phyloP scores from a whole-genome alignment of 2,797 vertebrate genomes.

The Lagorchestes hirsutus region DNA sequence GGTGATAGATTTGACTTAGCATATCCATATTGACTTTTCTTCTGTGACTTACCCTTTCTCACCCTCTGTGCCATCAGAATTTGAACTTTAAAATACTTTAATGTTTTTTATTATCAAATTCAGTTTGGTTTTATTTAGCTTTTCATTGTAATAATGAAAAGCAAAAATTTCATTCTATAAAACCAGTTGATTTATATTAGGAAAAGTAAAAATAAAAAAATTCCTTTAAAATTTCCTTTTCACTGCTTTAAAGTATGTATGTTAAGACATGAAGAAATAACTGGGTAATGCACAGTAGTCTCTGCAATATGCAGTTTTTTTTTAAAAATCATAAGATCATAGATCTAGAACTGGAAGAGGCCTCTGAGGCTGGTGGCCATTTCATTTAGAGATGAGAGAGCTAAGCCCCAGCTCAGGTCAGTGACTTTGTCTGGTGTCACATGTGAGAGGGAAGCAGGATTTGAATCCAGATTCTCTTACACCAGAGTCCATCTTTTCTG shows the following conservation, averaged over 20 bases:
- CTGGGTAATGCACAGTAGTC: neutral
- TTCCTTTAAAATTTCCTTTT: too few relatives aligned
- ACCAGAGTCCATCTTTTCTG: neutral
- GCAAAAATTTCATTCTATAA: neutral
- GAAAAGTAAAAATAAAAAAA: neutral
- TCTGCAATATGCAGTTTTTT: neutral
- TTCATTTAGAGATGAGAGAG: too few relatives aligned
- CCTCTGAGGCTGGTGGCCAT: too few relatives aligned
- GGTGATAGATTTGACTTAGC: neutral
- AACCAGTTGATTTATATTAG: neutral
- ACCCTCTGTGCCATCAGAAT: neutral
- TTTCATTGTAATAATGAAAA: neutral
- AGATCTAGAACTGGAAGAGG: too few relatives aligned
- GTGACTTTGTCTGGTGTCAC: too few relatives aligned
- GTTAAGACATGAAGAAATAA: neutral
- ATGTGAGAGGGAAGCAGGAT: too few relatives aligned
- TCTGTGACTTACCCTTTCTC: neutral
- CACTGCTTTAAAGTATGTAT: too few relatives aligned
- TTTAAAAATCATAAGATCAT: too few relatives aligned
- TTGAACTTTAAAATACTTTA: neutral
- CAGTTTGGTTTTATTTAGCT: neutral
- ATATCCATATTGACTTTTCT: neutral
- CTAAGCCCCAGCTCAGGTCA: too few relatives aligned
- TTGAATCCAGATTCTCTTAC: neutral
- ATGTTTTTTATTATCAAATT: neutral